Conservation (phyloP, 2,113 vertebrate species). For the Ictalurus punctatus region DNA sequence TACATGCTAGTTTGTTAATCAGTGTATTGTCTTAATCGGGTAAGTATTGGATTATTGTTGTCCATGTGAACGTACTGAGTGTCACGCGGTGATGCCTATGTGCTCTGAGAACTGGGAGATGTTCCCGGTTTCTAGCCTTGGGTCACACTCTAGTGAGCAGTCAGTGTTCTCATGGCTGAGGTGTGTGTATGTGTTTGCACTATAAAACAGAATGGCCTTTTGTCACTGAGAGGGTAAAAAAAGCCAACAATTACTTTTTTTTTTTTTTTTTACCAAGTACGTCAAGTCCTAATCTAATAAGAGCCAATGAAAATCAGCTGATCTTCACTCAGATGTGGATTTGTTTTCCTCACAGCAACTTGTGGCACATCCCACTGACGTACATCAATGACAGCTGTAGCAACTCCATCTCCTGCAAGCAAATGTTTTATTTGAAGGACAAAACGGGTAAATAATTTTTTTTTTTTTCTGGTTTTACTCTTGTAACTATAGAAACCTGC, state of each 20-base stretch:
- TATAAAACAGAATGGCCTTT: background rate
- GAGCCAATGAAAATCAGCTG: conserved; percentile 68
- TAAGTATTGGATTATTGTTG: no score
- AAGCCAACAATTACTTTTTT: background rate
- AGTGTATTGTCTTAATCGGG: no score
- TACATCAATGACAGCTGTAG: conserved; percentile 81
- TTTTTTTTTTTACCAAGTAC: background rate
- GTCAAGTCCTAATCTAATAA: background rate
- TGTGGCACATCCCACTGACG: conserved; percentile 90
- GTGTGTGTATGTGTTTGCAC: background rate
- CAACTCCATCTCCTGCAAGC: conserved; percentile 64
- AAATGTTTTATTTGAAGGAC: conserved; percentile 75
- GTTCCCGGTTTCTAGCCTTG: no score
- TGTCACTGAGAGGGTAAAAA: background rate
- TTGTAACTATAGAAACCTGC: background rate
- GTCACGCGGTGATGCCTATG: no score
- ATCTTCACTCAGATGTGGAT: conserved; percentile 16
- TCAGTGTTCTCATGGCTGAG: background rate
- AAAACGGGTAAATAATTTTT: conserved; percentile 77
- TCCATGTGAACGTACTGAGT: no score
- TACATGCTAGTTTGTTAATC: no score
- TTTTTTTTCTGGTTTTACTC: background rate
- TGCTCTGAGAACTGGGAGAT: no score
- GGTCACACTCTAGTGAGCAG: background rate
- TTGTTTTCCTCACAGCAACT: conserved; percentile 61